Evolutionary conservation across 2,888 invertebrate genomes (phyloP), one percentile per base, ranked within the genome.

Genomic region (Cephus spinipes): DNA sequence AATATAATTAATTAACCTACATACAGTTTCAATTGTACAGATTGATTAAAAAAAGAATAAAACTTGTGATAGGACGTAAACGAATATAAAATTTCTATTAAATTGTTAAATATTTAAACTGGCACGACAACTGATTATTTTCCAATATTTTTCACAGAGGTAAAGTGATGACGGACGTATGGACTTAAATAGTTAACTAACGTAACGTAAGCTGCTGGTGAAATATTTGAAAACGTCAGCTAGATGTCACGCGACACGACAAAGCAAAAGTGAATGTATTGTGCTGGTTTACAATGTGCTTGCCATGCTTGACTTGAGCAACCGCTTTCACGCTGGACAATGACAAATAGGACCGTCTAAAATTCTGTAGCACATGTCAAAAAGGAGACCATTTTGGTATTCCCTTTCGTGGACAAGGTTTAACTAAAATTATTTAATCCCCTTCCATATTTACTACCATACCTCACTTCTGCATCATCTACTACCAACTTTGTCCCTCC

Each of bases 121-220:
- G 23, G 9, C 55, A 55, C 23, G 55, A 23, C 15, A 23, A 23
- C 9, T 1, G 23, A 55, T 55, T 55, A 55, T 55, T 23, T 55
- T 0, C 23, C 23, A 55, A 9, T 55, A 9, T 23, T 23, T 55
- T 55, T 23, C 9, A 9, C 23, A 55, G 9, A 23, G 23, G 23
- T 23, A 23, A 6, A 23, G 55, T 23, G 23, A 40, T 15, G 40
- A 55, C 9, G 23, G 55, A 55, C 23, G 55, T 55, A 9, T 55
- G 71, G 33, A 32, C 30, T 71, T 71, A 71, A 31, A 71, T 71
- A 71, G 30, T 71, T 30, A 71, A 71, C 71, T 15, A 71, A 32
- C 71, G 6, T 15, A 69, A 71, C 71, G 71, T 71, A 9, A 40
- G 23, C 40, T 71, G 33, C 6, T 31, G 71, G 32, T 69, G 12